Evolutionary conservation across 2,113 vertebrate species (phyloP).

Genomic region (Aphelocoma coerulescens): DNA sequence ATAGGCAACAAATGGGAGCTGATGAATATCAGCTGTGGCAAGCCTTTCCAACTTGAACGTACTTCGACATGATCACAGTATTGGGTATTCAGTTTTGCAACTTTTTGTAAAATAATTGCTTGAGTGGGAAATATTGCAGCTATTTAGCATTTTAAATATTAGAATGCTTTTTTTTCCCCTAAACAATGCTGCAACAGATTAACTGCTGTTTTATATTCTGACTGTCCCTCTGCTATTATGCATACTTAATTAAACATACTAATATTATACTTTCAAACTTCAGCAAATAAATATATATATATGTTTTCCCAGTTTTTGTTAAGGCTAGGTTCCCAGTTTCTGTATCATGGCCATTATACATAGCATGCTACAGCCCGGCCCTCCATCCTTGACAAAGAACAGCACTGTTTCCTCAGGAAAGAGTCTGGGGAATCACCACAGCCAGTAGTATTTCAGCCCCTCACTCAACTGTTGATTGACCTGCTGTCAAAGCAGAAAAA

Average conservation of each 20-base stretch:
- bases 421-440: not conserved
- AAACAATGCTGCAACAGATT: not conserved
- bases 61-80: not conserved
- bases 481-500: not conserved
- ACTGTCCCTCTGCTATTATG: not conserved
- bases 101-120: not conserved
- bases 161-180: not conserved
- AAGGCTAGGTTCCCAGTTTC: not conserved
- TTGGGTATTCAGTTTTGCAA: not conserved
- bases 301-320: not conserved
- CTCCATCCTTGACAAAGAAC: not conserved
- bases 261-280: not conserved
- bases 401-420: not conserved
- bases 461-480: not conserved
- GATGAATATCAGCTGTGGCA: not conserved
- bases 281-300: not conserved
- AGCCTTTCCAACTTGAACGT: not conserved
- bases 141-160: not conserved
- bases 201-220: not conserved
- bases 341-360: not conserved
- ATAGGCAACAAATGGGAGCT: not conserved
- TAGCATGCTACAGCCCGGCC: accelerated
- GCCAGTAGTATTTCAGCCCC: not conserved
- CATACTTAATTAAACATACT: not conserved
- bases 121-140: not conserved